Conservation (phyloP, 2,888 invertebrate genomes). For the Cantharis nigra region DNA sequence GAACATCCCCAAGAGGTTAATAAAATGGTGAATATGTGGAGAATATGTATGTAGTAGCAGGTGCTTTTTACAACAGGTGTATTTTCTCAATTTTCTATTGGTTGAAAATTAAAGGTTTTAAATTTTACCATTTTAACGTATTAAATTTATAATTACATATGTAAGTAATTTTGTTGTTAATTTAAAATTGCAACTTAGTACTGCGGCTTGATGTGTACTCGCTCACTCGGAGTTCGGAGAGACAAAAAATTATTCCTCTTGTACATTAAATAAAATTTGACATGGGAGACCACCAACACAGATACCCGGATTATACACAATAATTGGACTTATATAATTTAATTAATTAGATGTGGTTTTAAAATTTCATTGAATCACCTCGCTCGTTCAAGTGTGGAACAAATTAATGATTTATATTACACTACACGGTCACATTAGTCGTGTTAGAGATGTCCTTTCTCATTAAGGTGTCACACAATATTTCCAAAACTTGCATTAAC, state of each 20-base stretch:
- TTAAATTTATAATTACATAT: neutral
- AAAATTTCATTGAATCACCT: neutral
- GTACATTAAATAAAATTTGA: neutral
- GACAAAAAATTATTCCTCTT: neutral
- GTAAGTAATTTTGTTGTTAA: neutral
- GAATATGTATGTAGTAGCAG: neutral
- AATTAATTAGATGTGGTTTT: slow-evolving; percentile 1
- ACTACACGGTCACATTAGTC: neutral
- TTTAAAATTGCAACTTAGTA: neutral
- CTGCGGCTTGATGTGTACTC: neutral
- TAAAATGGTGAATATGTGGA: neutral
- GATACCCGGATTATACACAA: neutral
- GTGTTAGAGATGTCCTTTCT: neutral
- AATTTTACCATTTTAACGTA: neutral
- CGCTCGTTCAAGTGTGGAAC: slow-evolving; percentile 8
- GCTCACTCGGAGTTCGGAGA: neutral
- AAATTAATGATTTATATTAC: slow-evolving; percentile 18
- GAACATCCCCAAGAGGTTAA: neutral
- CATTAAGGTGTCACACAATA: neutral
- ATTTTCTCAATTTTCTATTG: neutral
- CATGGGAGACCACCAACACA: neutral
- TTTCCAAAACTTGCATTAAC: neutral
- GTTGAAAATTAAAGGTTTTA: neutral
- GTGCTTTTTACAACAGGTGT: neutral
- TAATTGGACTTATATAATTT: neutral